A percentile compares a stretch with the other conserved stretches of the same genome.
Conservation (phyloP, 2,797 vertebrate species). For the Gambelia wislizenii region DNA sequence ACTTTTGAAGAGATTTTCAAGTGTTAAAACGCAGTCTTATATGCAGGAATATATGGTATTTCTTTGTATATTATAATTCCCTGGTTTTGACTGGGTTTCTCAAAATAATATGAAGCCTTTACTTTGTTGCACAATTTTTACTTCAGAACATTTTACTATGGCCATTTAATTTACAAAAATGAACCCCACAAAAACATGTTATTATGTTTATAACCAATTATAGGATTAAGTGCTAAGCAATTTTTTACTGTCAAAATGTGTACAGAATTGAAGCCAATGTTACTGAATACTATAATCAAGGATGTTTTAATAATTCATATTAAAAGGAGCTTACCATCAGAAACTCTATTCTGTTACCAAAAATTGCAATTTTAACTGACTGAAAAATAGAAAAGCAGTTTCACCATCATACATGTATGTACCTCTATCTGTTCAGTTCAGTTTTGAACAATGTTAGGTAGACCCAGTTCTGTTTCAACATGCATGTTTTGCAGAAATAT, state of each 20-base stretch:
- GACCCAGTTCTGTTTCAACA: conserved; percentile 8
- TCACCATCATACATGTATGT: background rate
- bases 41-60: no score
- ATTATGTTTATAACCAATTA: background rate
- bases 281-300: background rate
- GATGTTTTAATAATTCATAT: background rate
- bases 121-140: background rate
- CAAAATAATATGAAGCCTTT: background rate
- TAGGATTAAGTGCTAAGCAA: background rate
- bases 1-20: no score
- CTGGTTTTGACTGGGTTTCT: background rate
- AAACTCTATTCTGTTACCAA: background rate
- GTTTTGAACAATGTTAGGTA: background rate
- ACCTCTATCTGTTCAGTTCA: background rate
- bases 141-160: background rate
- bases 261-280: background rate
- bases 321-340: background rate
- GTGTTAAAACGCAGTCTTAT: no score
- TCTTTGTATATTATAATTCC: background rate
- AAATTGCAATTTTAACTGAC: background rate
- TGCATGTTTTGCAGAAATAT: background rate
- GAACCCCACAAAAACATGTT: background rate
- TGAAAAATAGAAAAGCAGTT: background rate
- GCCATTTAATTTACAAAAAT: background rate
- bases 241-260: background rate